A percentile compares a stretch with the other conserved stretches of the same genome.
Evolutionary conservation across 2,797 vertebrate species (phyloP).

Genomic region (Babyrousa celebensis): DNA sequence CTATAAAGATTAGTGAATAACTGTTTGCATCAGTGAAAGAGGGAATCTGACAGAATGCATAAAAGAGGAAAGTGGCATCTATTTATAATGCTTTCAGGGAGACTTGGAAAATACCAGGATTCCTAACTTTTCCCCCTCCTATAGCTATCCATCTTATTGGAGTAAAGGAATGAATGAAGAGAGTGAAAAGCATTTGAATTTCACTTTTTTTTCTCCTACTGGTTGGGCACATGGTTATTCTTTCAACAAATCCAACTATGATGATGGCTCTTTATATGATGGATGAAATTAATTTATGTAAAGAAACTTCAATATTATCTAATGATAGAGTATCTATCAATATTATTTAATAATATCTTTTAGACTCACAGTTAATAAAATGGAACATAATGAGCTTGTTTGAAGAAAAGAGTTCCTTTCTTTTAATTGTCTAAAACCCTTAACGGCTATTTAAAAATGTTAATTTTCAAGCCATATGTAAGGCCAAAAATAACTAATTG

Average conservation of each 20-base stretch:
- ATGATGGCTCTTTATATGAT: not conserved
- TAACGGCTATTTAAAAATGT: slow-evolving; percentile 37
- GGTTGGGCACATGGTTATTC: not conserved
- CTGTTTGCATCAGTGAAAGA: not conserved
- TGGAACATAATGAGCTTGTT: slow-evolving; percentile 8
- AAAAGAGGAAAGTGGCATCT: not conserved
- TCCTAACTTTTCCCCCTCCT: not conserved
- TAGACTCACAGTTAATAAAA: not conserved
- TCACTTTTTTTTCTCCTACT: not conserved
- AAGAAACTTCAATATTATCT: not conserved
- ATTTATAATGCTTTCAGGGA: not conserved
- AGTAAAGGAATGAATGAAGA: not conserved
- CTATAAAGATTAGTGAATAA: not conserved
- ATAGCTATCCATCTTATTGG: not conserved
- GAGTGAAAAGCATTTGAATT: not conserved
- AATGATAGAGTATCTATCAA: not conserved
- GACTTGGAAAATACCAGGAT: not conserved
- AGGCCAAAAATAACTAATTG: slow-evolving; percentile 65
- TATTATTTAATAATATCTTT: not conserved
- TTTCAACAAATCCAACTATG: not conserved
- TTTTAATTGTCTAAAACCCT: slow-evolving; percentile 21
- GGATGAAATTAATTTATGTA: not conserved
- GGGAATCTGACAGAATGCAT: not conserved
- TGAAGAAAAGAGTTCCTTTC: not conserved
- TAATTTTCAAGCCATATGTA: slow-evolving; percentile 55